Conservation (phyloP, 2,888 invertebrate genomes). For the Drosophila mettleri region DNA sequence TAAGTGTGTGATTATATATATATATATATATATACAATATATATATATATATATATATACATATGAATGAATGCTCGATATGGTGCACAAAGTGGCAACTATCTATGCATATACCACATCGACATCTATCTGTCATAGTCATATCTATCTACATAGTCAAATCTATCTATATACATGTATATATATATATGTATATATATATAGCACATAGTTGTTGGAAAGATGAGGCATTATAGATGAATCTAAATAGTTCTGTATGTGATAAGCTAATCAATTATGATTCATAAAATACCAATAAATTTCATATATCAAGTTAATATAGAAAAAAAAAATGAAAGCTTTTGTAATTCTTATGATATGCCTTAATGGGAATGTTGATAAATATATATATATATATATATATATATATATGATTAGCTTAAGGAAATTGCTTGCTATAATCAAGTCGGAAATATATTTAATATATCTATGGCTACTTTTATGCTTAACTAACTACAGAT, state of each 20-base stretch:
- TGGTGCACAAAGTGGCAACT: background rate
- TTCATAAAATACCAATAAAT: too few relatives aligned
- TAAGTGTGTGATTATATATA: background rate
- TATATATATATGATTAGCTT: background rate
- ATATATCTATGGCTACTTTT: background rate
- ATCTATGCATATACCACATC: too few relatives aligned
- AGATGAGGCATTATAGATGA: background rate
- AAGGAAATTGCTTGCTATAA: constrained; percentile 6
- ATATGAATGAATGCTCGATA: background rate
- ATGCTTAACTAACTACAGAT: background rate
- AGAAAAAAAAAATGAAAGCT: too few relatives aligned
- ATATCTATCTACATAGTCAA: too few relatives aligned
- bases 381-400: background rate
- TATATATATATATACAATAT: background rate
- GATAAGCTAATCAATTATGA: too few relatives aligned
- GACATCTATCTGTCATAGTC: too few relatives aligned
- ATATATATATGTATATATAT: too few relatives aligned
- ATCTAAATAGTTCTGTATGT: background rate
- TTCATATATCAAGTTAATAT: too few relatives aligned
- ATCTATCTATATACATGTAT: too few relatives aligned
- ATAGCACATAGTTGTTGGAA: too few relatives aligned
- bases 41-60: background rate
- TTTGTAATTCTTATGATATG: too few relatives aligned
- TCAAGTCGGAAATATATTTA: constrained; percentile 7
- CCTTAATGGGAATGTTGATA: background rate